phyloP scores from a whole-genome alignment of 2,888 invertebrate species.

The Diadromus collaris region DNA sequence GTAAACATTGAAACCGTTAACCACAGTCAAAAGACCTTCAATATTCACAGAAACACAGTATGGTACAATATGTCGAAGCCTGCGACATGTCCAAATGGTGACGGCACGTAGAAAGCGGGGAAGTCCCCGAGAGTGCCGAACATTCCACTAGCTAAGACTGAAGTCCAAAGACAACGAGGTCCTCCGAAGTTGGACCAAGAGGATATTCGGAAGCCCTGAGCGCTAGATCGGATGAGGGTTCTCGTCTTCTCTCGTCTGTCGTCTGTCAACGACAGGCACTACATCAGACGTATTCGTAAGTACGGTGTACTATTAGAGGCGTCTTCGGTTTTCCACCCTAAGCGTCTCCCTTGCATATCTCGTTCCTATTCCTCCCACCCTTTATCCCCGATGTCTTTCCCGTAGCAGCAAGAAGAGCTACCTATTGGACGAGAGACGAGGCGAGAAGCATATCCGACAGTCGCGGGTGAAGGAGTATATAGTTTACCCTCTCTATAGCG shows the following conservation, averaged over 20 bases:
- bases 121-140: constrained; percentile 51
- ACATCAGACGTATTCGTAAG: constrained; percentile 54
- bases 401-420: constrained; percentile 27
- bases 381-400: constrained; percentile 45
- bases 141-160: constrained; percentile 36
- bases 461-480: constrained; percentile 26
- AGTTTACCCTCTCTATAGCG: constrained; percentile 21
- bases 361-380: constrained; percentile 28
- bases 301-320: constrained; percentile 56
- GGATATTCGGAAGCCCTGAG: constrained; percentile 55
- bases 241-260: constrained; percentile 61
- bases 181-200: constrained; percentile 60
- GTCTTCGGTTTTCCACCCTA: constrained; percentile 53
- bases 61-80: constrained; percentile 15
- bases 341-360: constrained; percentile 24
- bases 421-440: constrained; percentile 46
- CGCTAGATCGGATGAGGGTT: constrained; percentile 66
- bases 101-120: constrained; percentile 8
- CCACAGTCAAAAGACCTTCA: not conserved
- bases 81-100: constrained; percentile 36
- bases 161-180: constrained; percentile 59
- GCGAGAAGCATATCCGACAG: constrained; percentile 37
- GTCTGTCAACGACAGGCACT: constrained; percentile 75
- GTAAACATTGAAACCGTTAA: not conserved
- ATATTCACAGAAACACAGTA: not conserved